Evolutionary conservation across 2,797 vertebrate genomes (phyloP).

Genomic region (Smutsia gigantea): DNA sequence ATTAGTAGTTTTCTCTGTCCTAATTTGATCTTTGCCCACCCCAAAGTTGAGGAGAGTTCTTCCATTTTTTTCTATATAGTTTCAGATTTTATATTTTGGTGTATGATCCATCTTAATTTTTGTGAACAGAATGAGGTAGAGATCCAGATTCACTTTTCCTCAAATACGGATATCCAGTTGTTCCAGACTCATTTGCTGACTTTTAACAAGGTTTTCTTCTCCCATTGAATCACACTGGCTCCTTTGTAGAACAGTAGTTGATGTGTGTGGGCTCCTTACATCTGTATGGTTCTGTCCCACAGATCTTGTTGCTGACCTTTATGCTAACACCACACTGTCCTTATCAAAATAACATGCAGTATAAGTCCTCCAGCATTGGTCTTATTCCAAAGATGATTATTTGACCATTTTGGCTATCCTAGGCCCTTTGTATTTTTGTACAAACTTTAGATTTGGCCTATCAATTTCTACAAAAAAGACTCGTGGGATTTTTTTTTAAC

Average conservation of each 20-base stretch:
- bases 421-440: neutral
- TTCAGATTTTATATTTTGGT: neutral
- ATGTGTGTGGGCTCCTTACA: neutral
- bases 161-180: neutral
- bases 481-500: neutral
- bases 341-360: neutral
- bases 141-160: neutral
- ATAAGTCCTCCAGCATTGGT: neutral
- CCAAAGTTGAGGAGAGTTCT: neutral
- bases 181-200: neutral
- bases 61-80: neutral
- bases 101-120: neutral
- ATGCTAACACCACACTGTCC: neutral
- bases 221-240: fast-evolving
- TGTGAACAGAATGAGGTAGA: no score
- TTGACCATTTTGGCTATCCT: neutral
- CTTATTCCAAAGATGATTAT: neutral
- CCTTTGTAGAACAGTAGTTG: neutral
- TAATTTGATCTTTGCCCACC: neutral
- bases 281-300: neutral
- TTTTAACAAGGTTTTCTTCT: neutral
- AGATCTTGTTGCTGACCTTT: neutral
- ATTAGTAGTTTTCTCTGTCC: neutral
- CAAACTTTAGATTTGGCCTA: neutral
- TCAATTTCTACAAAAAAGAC: neutral